A percentile compares a stretch with the other conserved stretches of the same genome.
Conservation (phyloP, 2,888 invertebrate genomes). For the Spilarctia lutea region DNA sequence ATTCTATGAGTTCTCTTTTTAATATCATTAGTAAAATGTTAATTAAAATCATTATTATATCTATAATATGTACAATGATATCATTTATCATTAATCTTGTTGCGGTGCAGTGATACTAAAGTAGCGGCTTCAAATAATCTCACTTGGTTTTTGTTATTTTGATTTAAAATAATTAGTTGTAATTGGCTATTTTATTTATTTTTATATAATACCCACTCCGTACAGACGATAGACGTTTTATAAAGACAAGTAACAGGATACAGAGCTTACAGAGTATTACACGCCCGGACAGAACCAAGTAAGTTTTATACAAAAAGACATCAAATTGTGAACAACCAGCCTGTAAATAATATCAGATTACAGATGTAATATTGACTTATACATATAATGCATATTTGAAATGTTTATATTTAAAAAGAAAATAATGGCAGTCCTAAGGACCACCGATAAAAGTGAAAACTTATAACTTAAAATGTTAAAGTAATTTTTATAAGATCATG, state of each 20-base stretch:
- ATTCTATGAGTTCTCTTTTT: not conserved
- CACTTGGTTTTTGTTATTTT: too few species aligned
- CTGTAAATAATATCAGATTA: slow-evolving; percentile 8
- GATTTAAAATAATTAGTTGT: not conserved
- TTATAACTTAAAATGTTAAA: too few species aligned
- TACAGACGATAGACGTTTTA: slow-evolving; percentile 35
- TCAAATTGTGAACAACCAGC: slow-evolving; percentile 2
- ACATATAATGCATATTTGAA: not conserved
- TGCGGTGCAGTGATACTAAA: too few species aligned
- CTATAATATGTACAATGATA: too few species aligned
- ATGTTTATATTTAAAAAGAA: not conserved
- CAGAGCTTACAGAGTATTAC: slow-evolving; percentile 53
- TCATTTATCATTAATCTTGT: too few species aligned
- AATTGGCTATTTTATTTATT: not conserved
- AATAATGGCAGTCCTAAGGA: too few species aligned
- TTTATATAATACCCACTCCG: not conserved
- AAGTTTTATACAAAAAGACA: slow-evolving; percentile 10
- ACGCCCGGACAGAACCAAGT: slow-evolving; percentile 42
- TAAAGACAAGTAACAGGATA: slow-evolving; percentile 62
- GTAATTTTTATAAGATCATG: too few species aligned
- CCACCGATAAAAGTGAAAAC: too few species aligned
- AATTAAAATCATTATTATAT: not conserved
- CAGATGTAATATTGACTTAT: not conserved
- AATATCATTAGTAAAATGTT: not conserved
- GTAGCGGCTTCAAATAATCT: too few species aligned